Base-by-base conservation (phyloP, 1,140 invertebrate genomes). In the Drosophila chauvacae region DNA sequence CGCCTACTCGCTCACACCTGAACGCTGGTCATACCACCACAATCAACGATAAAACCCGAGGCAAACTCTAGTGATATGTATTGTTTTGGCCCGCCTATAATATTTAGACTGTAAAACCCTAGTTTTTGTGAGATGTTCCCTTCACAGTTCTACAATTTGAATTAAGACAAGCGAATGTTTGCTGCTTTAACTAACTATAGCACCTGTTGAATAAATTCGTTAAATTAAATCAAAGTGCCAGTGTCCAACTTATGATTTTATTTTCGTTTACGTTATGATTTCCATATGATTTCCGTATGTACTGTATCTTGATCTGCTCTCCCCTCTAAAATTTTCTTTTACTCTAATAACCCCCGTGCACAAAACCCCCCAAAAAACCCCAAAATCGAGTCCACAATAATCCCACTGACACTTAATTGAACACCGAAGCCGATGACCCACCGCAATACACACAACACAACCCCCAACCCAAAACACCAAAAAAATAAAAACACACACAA, bases 131-230 rank as follows among this genome's bases (percentile, higher is more conserved):
- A 92, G 91, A 92, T 80, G 90, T 91, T 87, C 91, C 91, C 86
- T 92, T 92, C 91, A 92, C 91, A 92, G 91, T 92, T 92, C 91
- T 92, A 65, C 84, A 81, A 91, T 91, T 81, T 80, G 68, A 81
- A 74, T 55, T 50, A 69, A 53, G 53, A 80, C 63, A 68, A 77
- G 60, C 30, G 44, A 60, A 47, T 51, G 26, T 69, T 53, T 75
- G 61, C 63, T 75, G 47, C 68, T 53, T 66, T 26, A 62, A 81
- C 74, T 82, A 86, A 86, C 83, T 87, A 37, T 87, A 37, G 76
- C 76, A 82, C 80, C 71, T 59, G 65, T 56, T 69, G 63, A 72
- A 60, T 44, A 48, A 42, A 61, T 14, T 41, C 45, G 53, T 39
- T 51, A 7, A 26, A 51, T 45, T 50, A 74, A 75, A 63, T n/a